Base-by-base conservation (phyloP, 2,888 invertebrate genomes). In the Macrophya annulata region DNA sequence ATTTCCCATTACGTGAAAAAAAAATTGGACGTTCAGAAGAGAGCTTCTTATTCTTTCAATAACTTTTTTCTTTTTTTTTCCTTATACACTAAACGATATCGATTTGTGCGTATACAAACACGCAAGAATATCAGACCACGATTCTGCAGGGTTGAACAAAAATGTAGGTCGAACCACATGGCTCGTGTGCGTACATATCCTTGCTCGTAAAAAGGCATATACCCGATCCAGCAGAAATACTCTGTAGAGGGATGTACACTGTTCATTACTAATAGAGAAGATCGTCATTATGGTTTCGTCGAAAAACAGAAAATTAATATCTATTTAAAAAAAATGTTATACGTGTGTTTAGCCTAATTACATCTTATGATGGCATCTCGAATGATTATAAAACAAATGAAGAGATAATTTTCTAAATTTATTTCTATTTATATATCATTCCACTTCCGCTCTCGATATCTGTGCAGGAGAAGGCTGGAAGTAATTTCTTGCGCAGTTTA, bases 401-500 rank as follows among this genome's bases (percentile, higher is more conserved):
- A 12, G 21, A 12, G 55, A 55, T 77, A 37, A 55, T 77, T 55
- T 51, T 17, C 55, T 17, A 0, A 77, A 31, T 68, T 55, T 31
- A 51, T 77, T 21, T 43, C n/a, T 37, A n/a, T 55, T 31, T 4
- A 17, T 51, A 17, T 77, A 51, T 31, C 15, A 55, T 8, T 31
- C 55, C 55, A 77, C 31, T 43, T 55, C n/a, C n/a, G 8, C n/a
- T n/a, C 55, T 55, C n/a, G n/a, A 17, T 55, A 51, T 37, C 37
- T 31, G 17, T 77, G 9, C 9, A 15, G 0, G 77, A 31, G 37
- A 1, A 31, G 31, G 31, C 31, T 9, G 31, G 15, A 55, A n/a
- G 55, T 51, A 77, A 51, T 55, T 77, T 37, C 43, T 17, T 77
- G 31, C 51, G 10, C 31, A 77, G 77, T 77, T 77, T 77, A 77